Evolutionary conservation across 2,888 invertebrate genomes (phyloP), one percentile per base, ranked within the genome.

Genomic region (Chrysotoxum bicinctum): DNA sequence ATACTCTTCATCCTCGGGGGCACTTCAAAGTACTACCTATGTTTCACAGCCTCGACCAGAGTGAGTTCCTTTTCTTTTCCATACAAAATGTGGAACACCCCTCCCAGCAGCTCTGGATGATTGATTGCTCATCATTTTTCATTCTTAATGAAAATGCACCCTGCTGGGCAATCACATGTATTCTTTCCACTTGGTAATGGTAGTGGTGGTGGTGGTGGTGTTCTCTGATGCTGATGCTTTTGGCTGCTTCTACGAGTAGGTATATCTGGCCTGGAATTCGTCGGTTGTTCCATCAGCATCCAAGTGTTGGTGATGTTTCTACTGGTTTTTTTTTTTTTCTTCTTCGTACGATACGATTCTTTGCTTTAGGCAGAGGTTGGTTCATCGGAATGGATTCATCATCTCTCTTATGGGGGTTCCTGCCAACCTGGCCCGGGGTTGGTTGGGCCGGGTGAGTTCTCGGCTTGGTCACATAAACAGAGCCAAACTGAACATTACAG

Each of bases 141-240:
- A 92, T 91, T 91, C 92, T 92, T 92, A 92, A 92, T 92, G 92
- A 92, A 92, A 92, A 92, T 92, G 92, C 92, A 91, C 92, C 92
- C 92, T 90, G 92, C 92, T 91, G 92, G 90, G 85, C 85, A 85
- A 85, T 85, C 85, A 81, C 81, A 85, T 77, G 81, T 76, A 77
- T 70, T 85, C 85, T 81, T 77, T 76, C 81, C 68, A 84, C 69
- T 80, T 79, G 23, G 10, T 23, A 52, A 12, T 30, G 16, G 9
- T 74, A 30, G 30, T 82, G 30, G 35, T 72, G 43, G 19, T 66
- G 16, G 40, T 37, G 62, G 58, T 54, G 54, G 43, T 30, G 21
- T 52, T 48, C 3, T 16, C 10, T 75, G 54, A 48, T 58, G 4
- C 26, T 26, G 26, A 4, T 26, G 26, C 26, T 26, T 26, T 3